Percentiles rank a stretch among this genome's conserved stretches.
Evolutionary conservation across 2,888 invertebrate genomes (phyloP).

Genomic region (Colletes collaris): DNA sequence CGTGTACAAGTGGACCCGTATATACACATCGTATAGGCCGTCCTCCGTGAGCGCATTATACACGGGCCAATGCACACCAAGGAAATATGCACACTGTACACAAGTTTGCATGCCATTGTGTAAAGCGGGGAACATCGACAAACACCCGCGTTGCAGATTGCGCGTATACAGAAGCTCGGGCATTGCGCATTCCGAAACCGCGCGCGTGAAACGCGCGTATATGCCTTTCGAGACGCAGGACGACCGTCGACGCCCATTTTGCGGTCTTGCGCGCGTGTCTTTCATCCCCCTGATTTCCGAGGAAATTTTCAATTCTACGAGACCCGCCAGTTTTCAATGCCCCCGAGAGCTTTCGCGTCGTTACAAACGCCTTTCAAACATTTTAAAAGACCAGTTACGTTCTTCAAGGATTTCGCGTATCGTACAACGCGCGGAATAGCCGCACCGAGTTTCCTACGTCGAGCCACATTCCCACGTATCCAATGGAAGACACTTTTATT

Average conservation of each 20-base stretch:
- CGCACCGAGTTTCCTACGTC: too few species aligned
- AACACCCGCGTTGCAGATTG: slow-evolving; percentile 35
- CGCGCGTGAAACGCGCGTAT: not conserved
- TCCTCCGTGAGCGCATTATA: slow-evolving; percentile 21
- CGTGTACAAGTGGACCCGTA: slow-evolving; percentile 27
- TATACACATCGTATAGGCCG: not conserved
- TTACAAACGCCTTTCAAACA: not conserved
- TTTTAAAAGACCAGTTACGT: too few species aligned
- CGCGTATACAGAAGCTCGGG: slow-evolving; percentile 10
- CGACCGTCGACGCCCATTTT: not conserved
- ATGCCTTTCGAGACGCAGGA: not conserved
- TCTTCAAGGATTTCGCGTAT: too few species aligned
- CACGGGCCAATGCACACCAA: slow-evolving; percentile 35
- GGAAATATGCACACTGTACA: slow-evolving; percentile 49
- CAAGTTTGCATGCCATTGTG: slow-evolving; percentile 40
- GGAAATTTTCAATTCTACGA: not conserved
- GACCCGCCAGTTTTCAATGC: not conserved
- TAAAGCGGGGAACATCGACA: slow-evolving; percentile 23
- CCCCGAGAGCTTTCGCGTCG: not conserved
- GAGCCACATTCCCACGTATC: too few species aligned
- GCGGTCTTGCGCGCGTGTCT: slow-evolving; percentile 1
- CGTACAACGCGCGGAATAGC: too few species aligned
- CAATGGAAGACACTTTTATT: too few species aligned
- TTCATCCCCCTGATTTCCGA: not conserved
- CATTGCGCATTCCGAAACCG: slow-evolving; percentile 6